A percentile compares a stretch with the other conserved stretches of the same genome.
phyloP scores from a whole-genome alignment of 2,113 vertebrate genomes.

The Clarias macrocephalus region DNA sequence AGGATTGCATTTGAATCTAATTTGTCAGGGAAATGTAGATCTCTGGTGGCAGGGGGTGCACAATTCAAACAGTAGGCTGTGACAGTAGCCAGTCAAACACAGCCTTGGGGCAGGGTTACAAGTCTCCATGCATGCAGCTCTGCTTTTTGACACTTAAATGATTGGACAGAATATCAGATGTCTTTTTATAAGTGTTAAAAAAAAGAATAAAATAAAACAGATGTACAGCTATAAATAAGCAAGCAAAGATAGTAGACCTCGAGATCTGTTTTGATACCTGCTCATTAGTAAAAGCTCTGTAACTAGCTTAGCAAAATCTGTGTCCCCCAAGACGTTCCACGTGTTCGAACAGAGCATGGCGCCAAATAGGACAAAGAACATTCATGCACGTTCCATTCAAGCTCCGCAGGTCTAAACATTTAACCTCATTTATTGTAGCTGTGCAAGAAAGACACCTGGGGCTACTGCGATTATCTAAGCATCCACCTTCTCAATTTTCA shows the following conservation, averaged over 20 bases:
- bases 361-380: background rate
- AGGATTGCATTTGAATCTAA: slow-evolving; percentile 33
- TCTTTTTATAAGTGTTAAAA: background rate
- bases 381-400: background rate
- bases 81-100: background rate
- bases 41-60: slow-evolving; percentile 2
- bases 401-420: background rate
- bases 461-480: background rate
- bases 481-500: background rate
- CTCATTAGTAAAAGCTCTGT: slow-evolving; percentile 10
- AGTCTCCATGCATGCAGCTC: background rate
- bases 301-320: slow-evolving; percentile 4
- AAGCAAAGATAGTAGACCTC: background rate
- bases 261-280: slow-evolving; percentile 12
- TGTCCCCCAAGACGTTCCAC: slow-evolving; percentile 11
- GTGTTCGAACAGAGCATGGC: background rate
- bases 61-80: slow-evolving; percentile 2
- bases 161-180: background rate
- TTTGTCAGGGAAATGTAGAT: slow-evolving; percentile 24
- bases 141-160: background rate
- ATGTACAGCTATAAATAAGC: slow-evolving; percentile 39
- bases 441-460: background rate
- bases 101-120: slow-evolving; percentile 24
- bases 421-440: background rate
- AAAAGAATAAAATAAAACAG: background rate